Evolutionary conservation across 2,113 vertebrate genomes (phyloP).

Genomic region (Antechinus flavipes): DNA sequence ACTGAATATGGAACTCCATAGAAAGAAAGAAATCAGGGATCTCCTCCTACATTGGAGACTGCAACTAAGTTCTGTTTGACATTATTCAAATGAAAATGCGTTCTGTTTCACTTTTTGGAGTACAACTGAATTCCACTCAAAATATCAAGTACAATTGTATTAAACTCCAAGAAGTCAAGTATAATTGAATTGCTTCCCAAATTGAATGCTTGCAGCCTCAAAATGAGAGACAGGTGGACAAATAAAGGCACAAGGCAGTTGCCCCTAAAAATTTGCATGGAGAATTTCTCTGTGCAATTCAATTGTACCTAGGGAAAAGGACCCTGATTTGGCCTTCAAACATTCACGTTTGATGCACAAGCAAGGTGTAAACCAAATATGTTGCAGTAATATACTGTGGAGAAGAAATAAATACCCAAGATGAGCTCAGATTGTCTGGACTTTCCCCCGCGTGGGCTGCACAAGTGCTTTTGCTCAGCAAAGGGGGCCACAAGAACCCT

Average conservation of each 20-base stretch:
- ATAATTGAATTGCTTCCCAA: constrained; percentile 2
- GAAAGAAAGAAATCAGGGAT: background rate
- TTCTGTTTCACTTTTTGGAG: background rate
- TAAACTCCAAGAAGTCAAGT: background rate
- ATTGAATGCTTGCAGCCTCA: constrained; percentile 5
- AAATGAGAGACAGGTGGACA: background rate
- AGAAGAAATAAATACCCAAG: background rate
- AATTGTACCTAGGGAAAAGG: background rate
- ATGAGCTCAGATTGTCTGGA: background rate
- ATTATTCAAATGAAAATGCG: constrained; percentile 2
- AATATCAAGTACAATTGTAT: background rate
- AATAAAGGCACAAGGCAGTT: background rate
- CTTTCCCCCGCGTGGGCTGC: background rate
- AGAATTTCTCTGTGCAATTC: background rate
- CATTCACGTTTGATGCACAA: background rate
- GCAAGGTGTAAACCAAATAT: background rate
- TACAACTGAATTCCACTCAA: constrained; percentile 4
- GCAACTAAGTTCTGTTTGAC: background rate
- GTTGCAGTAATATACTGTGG: background rate
- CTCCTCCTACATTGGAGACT: background rate
- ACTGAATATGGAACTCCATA: background rate
- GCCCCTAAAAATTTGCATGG: constrained; percentile 1
- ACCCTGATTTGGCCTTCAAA: background rate
- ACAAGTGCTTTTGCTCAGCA: background rate
- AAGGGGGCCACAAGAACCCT: background rate